phyloP scores from a whole-genome alignment of 2,113 vertebrate species.

The Catharus bicknelli region DNA sequence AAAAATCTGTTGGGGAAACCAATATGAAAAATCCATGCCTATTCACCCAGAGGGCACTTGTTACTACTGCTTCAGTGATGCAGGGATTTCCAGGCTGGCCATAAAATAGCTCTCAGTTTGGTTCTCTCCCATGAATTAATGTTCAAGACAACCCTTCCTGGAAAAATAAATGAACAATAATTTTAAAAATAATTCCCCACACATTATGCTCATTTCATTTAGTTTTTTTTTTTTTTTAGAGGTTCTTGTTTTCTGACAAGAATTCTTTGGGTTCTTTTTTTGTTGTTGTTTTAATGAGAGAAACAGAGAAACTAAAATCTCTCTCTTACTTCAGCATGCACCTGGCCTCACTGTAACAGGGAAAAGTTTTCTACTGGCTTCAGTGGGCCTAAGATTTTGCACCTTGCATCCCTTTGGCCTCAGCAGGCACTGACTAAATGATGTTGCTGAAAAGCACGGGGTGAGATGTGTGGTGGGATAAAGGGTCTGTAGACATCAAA shows the following conservation, averaged over 20 bases:
- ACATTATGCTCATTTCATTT: not conserved
- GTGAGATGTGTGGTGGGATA: not conserved
- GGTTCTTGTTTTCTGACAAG: not conserved
- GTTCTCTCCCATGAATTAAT: not conserved
- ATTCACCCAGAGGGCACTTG: not conserved
- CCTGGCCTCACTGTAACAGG: not conserved
- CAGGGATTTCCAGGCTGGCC: not conserved
- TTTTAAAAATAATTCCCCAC: not conserved
- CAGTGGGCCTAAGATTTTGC: not conserved
- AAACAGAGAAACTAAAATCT: not conserved
- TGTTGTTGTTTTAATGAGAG: not conserved
- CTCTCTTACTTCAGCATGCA: not conserved
- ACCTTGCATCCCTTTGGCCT: not conserved
- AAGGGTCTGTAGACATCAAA: conserved; percentile 36
- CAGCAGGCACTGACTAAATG: not conserved
- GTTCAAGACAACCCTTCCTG: not conserved
- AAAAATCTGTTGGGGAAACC: not conserved
- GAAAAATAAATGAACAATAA: not conserved
- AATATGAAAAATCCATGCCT: not conserved
- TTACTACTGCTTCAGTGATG: not conserved
- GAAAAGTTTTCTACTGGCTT: not conserved
- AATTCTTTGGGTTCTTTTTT: not conserved
- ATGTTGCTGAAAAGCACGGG: not conserved
- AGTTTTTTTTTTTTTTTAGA: not conserved
- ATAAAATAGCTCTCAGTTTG: not conserved